Evolutionary conservation across 2,797 vertebrate species (phyloP), one percentile per base, ranked within the genome.

Genomic region (Garrulus glandarius): DNA sequence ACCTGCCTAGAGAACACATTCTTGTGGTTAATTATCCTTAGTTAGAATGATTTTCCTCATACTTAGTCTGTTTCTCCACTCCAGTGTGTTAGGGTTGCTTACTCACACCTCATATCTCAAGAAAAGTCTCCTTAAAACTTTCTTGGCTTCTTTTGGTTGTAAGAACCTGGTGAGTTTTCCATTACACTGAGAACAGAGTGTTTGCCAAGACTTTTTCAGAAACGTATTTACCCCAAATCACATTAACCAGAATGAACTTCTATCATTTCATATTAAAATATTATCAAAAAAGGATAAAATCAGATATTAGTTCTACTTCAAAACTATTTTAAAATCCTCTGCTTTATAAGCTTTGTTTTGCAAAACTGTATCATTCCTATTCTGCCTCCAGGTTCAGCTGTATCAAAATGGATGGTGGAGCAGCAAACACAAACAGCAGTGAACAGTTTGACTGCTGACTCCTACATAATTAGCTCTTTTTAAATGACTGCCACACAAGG

Each of bases 101-200:
- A 52, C 18, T 59, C 63, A 72, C 18, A 56, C 14, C 27, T 84
- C 10, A 0, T 37, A 29, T 17, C n/a, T 80, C 0, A 0, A 77
- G 30, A 81, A 16, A 61, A 12, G n/a, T 89, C 9, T 52, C 32
- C 32, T 84, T 72, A 76, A 57, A 63, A 60, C 26, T 75, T 56
- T 20, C 37, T 72, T 87, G 70, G 9, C 50, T 89, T 36, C 20
- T 72, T 61, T 50, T 74, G 37, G 24, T 89, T 86, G 82, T 53
- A 64, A 41, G 24, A 74, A 16, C 29, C 44, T 53, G 15, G 19
- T 55, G 46, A 70, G 22, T 77, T 70, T 82, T 80, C 41, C 27
- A 9, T 77, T 78, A 39, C 26, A 47, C 49, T 41, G 36, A 83
- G 32, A 27, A 71, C 16, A 41, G 29, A 29, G 13, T 20, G 4